Evolutionary conservation across 2,797 vertebrate genomes (phyloP).

Genomic region (Myotis planiceps): DNA sequence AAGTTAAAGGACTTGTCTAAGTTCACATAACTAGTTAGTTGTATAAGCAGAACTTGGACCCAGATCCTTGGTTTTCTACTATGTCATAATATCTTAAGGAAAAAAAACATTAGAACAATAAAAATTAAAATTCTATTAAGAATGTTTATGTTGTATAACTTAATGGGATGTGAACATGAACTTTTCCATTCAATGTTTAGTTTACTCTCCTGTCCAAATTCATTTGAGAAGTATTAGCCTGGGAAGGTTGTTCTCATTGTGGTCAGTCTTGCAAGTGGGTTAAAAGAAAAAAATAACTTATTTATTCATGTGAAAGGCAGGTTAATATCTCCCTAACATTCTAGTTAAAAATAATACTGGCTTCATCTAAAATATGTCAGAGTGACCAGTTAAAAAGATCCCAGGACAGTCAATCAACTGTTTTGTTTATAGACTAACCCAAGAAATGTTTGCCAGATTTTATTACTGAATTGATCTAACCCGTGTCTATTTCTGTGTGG

Average conservation of each 20-base stretch:
- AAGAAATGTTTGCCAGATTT: constrained; percentile 28
- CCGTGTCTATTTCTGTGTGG: constrained; percentile 41
- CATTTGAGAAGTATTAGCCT: background rate
- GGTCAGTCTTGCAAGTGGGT: background rate
- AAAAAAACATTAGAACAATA: background rate
- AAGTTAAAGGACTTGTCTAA: background rate
- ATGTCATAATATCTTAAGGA: background rate
- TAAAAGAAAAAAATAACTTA: background rate
- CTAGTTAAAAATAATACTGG: constrained; percentile 64
- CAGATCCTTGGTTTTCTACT: background rate
- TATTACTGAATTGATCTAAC: constrained; percentile 64
- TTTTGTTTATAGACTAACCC: constrained; percentile 58
- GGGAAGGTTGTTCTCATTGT: background rate
- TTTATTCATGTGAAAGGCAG: constrained; percentile 12
- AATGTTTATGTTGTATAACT: background rate
- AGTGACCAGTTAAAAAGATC: constrained; percentile 58
- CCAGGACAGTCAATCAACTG: constrained; percentile 2
- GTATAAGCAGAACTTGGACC: background rate
- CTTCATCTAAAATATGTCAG: constrained; percentile 71
- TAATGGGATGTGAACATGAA: background rate
- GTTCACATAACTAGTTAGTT: background rate
- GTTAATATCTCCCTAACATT: constrained; percentile 19
- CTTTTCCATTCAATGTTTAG: background rate
- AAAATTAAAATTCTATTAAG: background rate
- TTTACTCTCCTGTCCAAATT: background rate